Percentiles rank a stretch among this genome's conserved stretches.
These are phyloP conservation scores for Anastatus disparis DNA, from an alignment of 1,140 invertebrate genomes.

Conservation along the genomic window DNA sequence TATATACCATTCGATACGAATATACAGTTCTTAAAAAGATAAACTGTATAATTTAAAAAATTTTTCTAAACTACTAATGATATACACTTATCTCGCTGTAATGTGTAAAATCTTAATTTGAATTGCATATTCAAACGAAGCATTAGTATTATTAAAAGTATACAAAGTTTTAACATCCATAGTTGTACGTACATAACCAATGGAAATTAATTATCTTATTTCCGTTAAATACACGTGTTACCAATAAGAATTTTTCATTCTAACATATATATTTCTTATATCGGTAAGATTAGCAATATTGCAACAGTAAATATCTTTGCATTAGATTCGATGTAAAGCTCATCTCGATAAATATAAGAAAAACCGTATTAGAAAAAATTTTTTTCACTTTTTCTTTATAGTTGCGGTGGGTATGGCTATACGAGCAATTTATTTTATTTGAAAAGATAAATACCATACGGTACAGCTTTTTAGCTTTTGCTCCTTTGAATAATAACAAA, in stretches of 20 bases:
- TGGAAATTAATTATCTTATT: neutral
- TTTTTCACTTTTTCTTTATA: neutral
- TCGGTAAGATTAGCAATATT: conserved; percentile 11
- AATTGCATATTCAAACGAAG: neutral
- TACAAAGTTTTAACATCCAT: too few relatives aligned
- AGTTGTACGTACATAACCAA: neutral
- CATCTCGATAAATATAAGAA: conserved; percentile 3
- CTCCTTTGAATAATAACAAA: neutral
- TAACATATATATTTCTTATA: neutral
- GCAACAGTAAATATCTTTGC: conserved; percentile 5
- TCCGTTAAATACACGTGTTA: conserved; percentile 4
- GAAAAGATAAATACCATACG: conserved; percentile 16
- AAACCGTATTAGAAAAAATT: conserved; percentile 3
- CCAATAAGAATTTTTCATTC: conserved; percentile 13
- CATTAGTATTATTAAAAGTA: neutral
- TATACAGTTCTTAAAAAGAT: too few relatives aligned
- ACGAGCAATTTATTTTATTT: conserved; percentile 18
- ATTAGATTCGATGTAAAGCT: neutral
- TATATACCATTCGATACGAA: too few relatives aligned
- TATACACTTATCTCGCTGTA: neutral
- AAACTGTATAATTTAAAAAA: too few relatives aligned
- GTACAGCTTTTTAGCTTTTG: too few relatives aligned
- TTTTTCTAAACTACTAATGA: neutral
- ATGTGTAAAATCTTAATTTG: neutral
- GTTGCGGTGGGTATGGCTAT: too few relatives aligned